Percentiles rank a stretch among this genome's conserved stretches.
Evolutionary conservation across 2,113 vertebrate genomes (phyloP).

Genomic region (Atherinomorus stipes): DNA sequence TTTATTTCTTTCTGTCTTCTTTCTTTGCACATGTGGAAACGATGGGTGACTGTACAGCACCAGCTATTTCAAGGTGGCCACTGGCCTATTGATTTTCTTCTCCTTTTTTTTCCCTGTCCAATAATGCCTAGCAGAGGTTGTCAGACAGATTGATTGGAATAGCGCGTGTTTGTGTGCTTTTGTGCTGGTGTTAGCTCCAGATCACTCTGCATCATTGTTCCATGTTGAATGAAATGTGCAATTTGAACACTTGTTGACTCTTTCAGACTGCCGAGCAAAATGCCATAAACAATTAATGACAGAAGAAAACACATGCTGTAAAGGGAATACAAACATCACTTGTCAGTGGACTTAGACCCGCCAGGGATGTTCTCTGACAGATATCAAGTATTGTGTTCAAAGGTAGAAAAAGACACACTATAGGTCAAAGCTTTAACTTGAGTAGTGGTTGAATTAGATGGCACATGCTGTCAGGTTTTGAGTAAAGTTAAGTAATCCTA

Average conservation of each 20-base stretch:
- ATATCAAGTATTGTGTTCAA: conserved; percentile 46
- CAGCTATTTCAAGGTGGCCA: conserved; percentile 63
- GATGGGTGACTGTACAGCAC: conserved; percentile 23
- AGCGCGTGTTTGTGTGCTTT: conserved; percentile 46
- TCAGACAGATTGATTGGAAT: conserved; percentile 70
- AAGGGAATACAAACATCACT: conserved; percentile 50
- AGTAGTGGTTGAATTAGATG: background rate
- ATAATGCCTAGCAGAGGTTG: conserved; percentile 70
- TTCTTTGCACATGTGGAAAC: conserved; percentile 29
- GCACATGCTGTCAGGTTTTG: background rate
- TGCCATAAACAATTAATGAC: conserved; percentile 55
- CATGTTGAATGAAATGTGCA: conserved; percentile 65
- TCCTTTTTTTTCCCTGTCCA: conserved; percentile 56
- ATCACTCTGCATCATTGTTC: conserved; percentile 49
- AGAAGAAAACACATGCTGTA: conserved; percentile 52
- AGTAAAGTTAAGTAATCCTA: conserved; percentile 3
- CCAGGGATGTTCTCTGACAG: conserved; percentile 32
- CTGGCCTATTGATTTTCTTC: conserved; percentile 67
- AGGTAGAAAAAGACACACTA: conserved; percentile 19
- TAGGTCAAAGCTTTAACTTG: background rate
- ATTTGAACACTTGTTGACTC: conserved; percentile 56
- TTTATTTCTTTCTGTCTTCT: conserved; percentile 11
- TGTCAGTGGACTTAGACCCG: conserved; percentile 20
- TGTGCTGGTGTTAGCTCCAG: conserved; percentile 23
- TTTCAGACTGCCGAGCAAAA: conserved; percentile 46